phyloP scores from a whole-genome alignment of 2,113 vertebrate genomes.

The Phocoena phocoena region DNA sequence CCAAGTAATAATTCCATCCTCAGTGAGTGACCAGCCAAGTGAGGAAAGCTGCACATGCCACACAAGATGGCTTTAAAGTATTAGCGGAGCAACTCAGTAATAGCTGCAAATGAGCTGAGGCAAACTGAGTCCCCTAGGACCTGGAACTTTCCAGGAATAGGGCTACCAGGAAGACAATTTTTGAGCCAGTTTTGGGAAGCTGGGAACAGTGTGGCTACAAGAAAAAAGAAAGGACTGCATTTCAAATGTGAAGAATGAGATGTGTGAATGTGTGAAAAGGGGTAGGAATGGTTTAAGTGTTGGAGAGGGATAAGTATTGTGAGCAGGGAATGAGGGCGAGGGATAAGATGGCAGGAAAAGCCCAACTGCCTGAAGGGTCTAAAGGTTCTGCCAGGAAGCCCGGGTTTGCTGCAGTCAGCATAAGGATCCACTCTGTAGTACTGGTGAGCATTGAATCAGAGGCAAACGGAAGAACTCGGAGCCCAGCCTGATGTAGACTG shows the following conservation, averaged over 20 bases:
- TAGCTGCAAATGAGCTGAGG: not conserved
- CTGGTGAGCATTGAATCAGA: not conserved
- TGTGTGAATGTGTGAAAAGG: not conserved
- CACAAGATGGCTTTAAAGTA: not conserved
- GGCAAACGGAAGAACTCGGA: not conserved
- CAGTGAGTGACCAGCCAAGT: not conserved
- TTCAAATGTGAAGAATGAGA: not conserved
- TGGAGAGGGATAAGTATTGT: not conserved
- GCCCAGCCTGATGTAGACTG: not conserved
- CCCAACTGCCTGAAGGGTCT: not conserved
- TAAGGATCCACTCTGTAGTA: not conserved
- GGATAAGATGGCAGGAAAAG: not conserved
- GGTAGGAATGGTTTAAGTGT: not conserved
- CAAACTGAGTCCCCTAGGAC: not conserved
- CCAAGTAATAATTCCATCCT: not conserved
- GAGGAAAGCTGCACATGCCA: not conserved
- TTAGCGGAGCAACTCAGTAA: not conserved
- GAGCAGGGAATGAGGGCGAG: not conserved
- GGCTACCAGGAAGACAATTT: not conserved
- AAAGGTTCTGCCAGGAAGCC: not conserved
- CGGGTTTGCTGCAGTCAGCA: not conserved
- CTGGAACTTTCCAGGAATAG: not conserved
- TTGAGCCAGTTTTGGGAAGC: constrained; percentile 10
- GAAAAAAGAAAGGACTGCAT: not conserved
- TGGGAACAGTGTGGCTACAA: not conserved